Conservation (phyloP, 2,113 vertebrate species). For the Microcebus griseorufus region DNA sequence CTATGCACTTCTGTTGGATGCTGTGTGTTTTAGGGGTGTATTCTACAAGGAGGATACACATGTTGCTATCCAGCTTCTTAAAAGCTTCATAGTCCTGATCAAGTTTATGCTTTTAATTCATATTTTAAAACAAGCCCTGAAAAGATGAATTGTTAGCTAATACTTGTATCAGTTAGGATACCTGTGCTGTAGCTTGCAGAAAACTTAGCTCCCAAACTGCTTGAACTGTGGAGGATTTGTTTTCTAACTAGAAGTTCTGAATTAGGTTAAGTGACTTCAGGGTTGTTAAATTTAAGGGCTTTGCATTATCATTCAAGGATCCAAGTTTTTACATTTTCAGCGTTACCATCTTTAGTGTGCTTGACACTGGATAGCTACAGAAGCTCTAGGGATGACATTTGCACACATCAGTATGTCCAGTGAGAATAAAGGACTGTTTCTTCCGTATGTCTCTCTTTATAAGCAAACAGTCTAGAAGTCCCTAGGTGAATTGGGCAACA, state of each 20-base stretch:
- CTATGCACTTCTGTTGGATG: not conserved
- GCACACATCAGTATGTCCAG: not conserved
- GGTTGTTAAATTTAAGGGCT: constrained; percentile 8
- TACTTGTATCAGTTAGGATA: not conserved
- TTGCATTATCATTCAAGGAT: not conserved
- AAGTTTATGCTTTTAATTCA: not conserved
- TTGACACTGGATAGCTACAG: not conserved
- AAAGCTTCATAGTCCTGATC: not conserved
- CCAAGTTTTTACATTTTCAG: constrained; percentile 19
- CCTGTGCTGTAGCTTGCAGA: not conserved
- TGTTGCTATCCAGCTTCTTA: not conserved
- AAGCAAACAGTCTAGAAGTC: not conserved
- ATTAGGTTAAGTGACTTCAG: not conserved
- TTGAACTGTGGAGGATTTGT: not conserved
- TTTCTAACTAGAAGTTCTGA: constrained; percentile 9
- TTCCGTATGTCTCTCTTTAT: not conserved
- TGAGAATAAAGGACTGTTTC: not conserved
- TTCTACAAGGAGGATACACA: not conserved
- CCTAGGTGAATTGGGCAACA: not conserved
- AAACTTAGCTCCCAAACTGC: constrained; percentile 10
- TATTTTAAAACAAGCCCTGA: constrained; percentile 4
- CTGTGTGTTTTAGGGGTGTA: not conserved
- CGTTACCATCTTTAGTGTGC: not conserved
- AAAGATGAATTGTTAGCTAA: not conserved
- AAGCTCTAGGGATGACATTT: not conserved